phyloP scores from a whole-genome alignment of 2,113 vertebrate species.

The Scophthalmus maximus region DNA sequence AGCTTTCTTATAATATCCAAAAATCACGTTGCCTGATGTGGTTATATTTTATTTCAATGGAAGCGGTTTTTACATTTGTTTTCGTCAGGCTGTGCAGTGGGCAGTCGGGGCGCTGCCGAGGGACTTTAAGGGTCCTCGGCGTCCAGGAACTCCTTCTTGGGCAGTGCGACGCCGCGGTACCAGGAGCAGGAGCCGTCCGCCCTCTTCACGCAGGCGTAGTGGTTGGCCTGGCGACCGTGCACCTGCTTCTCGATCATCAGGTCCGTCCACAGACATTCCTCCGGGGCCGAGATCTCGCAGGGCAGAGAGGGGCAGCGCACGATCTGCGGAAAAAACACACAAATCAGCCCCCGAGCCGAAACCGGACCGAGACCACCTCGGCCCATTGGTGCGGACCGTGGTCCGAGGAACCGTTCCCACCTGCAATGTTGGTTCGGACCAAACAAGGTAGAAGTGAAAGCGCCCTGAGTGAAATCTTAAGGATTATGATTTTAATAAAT shows the following conservation, averaged over 20 bases:
- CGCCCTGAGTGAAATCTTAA: too few species aligned
- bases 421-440: too few species aligned
- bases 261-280: constrained; percentile 99
- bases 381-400: too few species aligned
- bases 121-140: constrained; percentile 92
- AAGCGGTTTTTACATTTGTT: constrained; percentile 62
- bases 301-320: constrained; percentile 93
- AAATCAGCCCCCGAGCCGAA: too few species aligned
- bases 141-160: constrained; percentile 98
- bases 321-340: constrained; percentile 83
- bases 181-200: constrained; percentile 95
- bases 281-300: constrained; percentile 90
- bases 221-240: constrained; percentile 94
- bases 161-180: constrained; percentile 93
- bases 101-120: constrained; percentile 27
- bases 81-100: constrained; percentile 76
- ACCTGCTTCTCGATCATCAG: constrained; percentile 98
- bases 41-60: constrained; percentile 56
- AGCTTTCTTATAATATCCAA: constrained; percentile 39
- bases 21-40: constrained; percentile 56
- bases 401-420: too few species aligned
- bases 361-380: too few species aligned
- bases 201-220: constrained; percentile 97
- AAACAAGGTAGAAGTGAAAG: too few species aligned
- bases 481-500: background rate